Base-by-base conservation (phyloP, 2,888 invertebrate genomes). In the Amiota communis region DNA sequence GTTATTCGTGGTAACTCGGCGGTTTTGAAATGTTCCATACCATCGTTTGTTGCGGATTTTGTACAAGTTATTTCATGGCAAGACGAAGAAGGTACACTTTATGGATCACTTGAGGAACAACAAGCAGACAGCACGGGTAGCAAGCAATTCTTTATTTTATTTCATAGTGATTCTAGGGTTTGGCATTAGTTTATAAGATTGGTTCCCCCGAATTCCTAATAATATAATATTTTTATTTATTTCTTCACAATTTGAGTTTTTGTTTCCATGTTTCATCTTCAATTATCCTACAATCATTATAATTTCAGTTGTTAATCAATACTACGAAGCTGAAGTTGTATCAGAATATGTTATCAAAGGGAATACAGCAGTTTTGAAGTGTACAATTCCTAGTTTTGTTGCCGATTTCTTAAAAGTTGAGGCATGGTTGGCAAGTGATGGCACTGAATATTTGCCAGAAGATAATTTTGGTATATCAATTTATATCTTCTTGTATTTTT, bases 391-490 rank as follows among this genome's bases (percentile, higher is more conserved):
- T 47, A 95, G 95, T 78, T 97, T 96, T 89, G 96, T 96, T 74
- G 94, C 95, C 63, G 97, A 97, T 91, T 97, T 97, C 90, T 95
- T 98, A 70, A 93, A 94, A 88, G 97, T 98, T 71, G 94, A 95
- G 88, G 94, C 95, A 78, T 97, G 96, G 96, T 90, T 92, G 78
- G 91, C 92, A 84, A 92, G 92, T 74, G 92, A 92, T 81, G 93
- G 92, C 79, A 92, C 93, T 82, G 93, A 94, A 90, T 95, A 93
- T 90, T 91, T 93, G 86, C 93, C 93, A 80, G 92, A 92, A 83
- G 91, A 92, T 85, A 92, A 94, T 89, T 95, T 95, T 89, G 96
- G 95, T 95, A 95, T 71, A 0, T 1, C n/a, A n/a, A 75, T 72
- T 12, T 4, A 36, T 36, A 36, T 23, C 23, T 23, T 23, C 23